A percentile compares a stretch with the other conserved stretches of the same genome.
phyloP scores from a whole-genome alignment of 2,797 vertebrate species.

The Ctenopoma kingsleyae region DNA sequence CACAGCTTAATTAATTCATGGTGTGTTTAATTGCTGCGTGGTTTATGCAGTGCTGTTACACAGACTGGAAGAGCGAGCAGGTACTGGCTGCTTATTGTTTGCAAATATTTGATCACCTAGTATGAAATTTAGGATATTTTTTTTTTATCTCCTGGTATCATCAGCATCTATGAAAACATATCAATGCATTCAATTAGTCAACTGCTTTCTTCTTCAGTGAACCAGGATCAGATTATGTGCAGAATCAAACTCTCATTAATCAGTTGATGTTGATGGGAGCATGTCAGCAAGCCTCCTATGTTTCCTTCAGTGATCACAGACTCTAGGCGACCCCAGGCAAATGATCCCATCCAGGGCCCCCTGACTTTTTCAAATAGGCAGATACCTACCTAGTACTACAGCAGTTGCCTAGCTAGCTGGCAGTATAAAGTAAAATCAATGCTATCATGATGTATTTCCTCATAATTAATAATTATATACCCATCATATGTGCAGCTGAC shows the following conservation, averaged over 20 bases:
- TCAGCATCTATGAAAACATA: slow-evolving; percentile 18
- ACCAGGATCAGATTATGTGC: slow-evolving; percentile 17
- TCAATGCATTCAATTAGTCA: slow-evolving; percentile 5
- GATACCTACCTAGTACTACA: too few species aligned
- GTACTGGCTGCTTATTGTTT: slow-evolving; percentile 28
- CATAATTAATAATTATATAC: too few species aligned
- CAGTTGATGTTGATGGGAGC: not conserved
- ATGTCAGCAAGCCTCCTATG: too few species aligned
- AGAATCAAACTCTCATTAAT: slow-evolving; percentile 10
- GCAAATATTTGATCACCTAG: slow-evolving; percentile 44
- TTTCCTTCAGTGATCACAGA: too few species aligned
- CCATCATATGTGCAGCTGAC: too few species aligned
- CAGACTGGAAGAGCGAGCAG: slow-evolving; percentile 12
- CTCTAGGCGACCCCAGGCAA: too few species aligned
- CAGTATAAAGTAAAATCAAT: too few species aligned
- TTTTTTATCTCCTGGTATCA: slow-evolving; percentile 18
- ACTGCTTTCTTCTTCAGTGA: not conserved
- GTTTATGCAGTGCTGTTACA: slow-evolving; percentile 40
- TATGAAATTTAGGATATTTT: slow-evolving; percentile 13
- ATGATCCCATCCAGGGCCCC: too few species aligned
- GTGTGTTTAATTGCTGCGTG: slow-evolving; percentile 63
- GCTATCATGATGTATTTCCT: too few species aligned
- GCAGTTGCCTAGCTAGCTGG: too few species aligned
- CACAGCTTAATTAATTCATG: slow-evolving; percentile 65
- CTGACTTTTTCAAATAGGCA: too few species aligned